These are phyloP conservation scores for Polyploca ridens DNA, from an alignment of 2,888 invertebrate genomes.

Conservation along the genomic window DNA sequence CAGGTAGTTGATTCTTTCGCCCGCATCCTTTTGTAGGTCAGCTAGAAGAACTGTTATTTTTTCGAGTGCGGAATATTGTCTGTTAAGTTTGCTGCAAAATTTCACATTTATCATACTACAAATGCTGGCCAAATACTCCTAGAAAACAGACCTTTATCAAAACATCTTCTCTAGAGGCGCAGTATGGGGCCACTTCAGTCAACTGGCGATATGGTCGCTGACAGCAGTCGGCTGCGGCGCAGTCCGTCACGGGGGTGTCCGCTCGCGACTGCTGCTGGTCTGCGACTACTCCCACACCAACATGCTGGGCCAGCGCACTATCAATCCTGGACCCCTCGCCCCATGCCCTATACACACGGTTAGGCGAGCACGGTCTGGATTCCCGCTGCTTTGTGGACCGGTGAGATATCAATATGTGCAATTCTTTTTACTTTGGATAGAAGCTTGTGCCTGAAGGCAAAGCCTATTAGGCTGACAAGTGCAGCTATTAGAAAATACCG, in stretches of 20 bases:
- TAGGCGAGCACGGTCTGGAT: slow-evolving; percentile 48
- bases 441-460: too few relatives aligned
- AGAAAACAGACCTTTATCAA: too few relatives aligned
- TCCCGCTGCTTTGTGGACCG: slow-evolving; percentile 64
- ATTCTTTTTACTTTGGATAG: too few relatives aligned
- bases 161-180: slow-evolving; percentile 48
- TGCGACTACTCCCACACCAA: slow-evolving; percentile 81
- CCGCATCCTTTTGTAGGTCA: too few relatives aligned
- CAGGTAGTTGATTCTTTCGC: slow-evolving; percentile 33
- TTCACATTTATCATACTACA: too few relatives aligned
- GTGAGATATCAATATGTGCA: slow-evolving; percentile 34
- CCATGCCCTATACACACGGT: slow-evolving; percentile 61
- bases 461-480: too few relatives aligned
- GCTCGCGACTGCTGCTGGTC: slow-evolving; percentile 63
- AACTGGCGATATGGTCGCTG: slow-evolving; percentile 72
- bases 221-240: slow-evolving; percentile 74
- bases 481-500: too few relatives aligned
- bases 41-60: too few relatives aligned
- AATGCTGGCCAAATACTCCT: too few relatives aligned
- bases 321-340: slow-evolving; percentile 53
- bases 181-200: slow-evolving; percentile 78
- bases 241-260: slow-evolving; percentile 56
- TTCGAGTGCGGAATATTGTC: too few relatives aligned
- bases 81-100: too few relatives aligned
- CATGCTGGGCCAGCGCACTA: slow-evolving; percentile 73